These are phyloP conservation scores for Abrostola triplasia DNA, from an alignment of 2,888 invertebrate genomes.

Conservation along the genomic window DNA sequence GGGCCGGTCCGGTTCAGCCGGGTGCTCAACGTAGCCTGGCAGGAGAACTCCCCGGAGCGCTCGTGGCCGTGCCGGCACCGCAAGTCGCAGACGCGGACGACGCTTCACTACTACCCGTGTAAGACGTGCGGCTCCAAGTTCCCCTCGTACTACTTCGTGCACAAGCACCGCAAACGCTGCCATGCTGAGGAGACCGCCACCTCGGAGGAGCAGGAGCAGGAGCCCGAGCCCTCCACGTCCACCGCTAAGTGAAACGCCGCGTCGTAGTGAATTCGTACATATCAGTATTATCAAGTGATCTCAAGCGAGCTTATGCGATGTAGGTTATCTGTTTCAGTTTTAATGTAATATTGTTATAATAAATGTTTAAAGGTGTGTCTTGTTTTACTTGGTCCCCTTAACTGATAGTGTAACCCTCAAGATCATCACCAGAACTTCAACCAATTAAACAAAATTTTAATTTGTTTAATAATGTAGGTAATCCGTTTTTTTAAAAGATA, in stretches of 20 bases:
- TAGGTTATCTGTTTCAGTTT: conserved; percentile 58
- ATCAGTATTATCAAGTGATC: conserved; percentile 70
- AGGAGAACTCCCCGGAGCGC: conserved; percentile 83
- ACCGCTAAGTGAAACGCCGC: conserved; percentile 64
- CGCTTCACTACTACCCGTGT: conserved; percentile 97
- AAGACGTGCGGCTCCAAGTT: conserved; percentile 97
- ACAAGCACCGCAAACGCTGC: conserved; percentile 96
- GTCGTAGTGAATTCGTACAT: conserved; percentile 65
- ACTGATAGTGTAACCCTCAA: too few species aligned
- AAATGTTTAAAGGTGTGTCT: conserved; percentile 53
- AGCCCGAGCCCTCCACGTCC: conserved; percentile 52
- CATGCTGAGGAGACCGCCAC: conserved; percentile 90
- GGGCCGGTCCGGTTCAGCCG: conserved; percentile 95
- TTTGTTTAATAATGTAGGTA: too few species aligned
- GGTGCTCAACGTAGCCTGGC: conserved; percentile 95
- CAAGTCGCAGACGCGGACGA: conserved; percentile 90
- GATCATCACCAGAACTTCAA: too few species aligned
- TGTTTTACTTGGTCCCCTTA: conserved; percentile 46
- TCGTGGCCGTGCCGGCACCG: conserved; percentile 96
- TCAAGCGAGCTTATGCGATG: conserved; percentile 66
- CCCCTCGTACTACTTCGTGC: conserved; percentile 97
- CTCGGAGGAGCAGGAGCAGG: conserved; percentile 22
- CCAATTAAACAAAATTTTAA: too few species aligned
- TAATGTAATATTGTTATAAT: conserved; percentile 60
- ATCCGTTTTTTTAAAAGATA: too few species aligned